Evolutionary conservation across 2,113 vertebrate species (phyloP).

Genomic region (Platysternon megacephalum): DNA sequence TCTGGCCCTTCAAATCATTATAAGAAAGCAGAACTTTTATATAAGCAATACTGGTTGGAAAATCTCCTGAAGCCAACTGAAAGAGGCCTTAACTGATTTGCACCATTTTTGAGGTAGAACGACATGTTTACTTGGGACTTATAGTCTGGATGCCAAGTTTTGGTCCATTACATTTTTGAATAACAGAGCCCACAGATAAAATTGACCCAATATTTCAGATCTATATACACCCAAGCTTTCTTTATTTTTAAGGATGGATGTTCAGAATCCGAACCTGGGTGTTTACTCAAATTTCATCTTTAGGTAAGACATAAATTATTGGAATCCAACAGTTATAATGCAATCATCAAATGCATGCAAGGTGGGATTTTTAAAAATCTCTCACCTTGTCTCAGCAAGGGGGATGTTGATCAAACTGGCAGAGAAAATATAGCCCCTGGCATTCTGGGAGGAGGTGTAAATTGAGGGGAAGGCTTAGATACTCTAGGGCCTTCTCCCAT

Average conservation of each 20-base stretch:
- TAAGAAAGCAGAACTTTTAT: slow-evolving; percentile 16
- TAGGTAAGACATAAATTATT: neutral
- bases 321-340: neutral
- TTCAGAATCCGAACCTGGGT: neutral
- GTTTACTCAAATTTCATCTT: neutral
- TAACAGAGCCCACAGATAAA: neutral
- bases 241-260: neutral
- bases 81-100: neutral
- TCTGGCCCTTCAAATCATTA: neutral
- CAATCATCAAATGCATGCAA: neutral
- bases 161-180: neutral
- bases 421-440: neutral
- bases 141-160: neutral
- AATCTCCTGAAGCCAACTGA: neutral
- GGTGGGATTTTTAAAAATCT: neutral
- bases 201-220: neutral
- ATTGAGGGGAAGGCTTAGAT: neutral
- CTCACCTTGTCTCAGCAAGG: neutral
- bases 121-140: slow-evolving; percentile 8
- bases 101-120: slow-evolving; percentile 7
- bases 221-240: neutral
- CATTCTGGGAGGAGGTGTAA: neutral
- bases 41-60: neutral
- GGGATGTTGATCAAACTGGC: neutral
- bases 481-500: neutral